These are phyloP conservation scores for Ellobium chinense DNA, from an alignment of 2,888 invertebrate genomes.

Conservation along the genomic window DNA sequence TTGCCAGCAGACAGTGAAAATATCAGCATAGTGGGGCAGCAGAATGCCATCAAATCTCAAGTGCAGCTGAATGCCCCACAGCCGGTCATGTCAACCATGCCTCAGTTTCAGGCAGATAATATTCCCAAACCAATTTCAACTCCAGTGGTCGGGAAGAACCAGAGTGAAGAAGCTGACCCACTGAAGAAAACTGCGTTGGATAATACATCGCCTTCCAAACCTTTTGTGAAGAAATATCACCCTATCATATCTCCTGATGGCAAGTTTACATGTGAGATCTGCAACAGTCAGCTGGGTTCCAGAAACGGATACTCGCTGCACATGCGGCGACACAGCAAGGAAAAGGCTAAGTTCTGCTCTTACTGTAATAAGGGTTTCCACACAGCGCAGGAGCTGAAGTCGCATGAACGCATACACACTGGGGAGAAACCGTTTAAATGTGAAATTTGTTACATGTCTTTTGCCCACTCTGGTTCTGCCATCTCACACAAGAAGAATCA, in stretches of 20 bases:
- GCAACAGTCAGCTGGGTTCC: neutral
- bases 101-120: conserved; percentile 16
- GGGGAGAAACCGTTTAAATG: conserved; percentile 42
- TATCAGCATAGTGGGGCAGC: neutral
- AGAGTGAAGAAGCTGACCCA: neutral
- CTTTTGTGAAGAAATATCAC: neutral
- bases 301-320: conserved; percentile 7
- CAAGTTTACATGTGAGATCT: conserved; percentile 19
- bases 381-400: conserved; percentile 38
- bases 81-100: conserved; percentile 1
- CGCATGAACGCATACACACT: conserved; percentile 44
- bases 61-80: conserved; percentile 15
- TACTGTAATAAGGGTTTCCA: conserved; percentile 39
- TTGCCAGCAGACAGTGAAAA: neutral
- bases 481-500: conserved; percentile 37
- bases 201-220: neutral
- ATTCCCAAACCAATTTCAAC: conserved; percentile 20
- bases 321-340: conserved; percentile 28
- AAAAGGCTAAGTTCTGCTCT: conserved; percentile 32
- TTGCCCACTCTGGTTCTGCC: conserved; percentile 40
- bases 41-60: neutral
- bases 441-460: conserved; percentile 26
- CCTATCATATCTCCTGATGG: neutral
- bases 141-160: neutral
- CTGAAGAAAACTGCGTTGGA: neutral